These are phyloP conservation scores for Lydus trimaculatus DNA, from an alignment of 2,888 invertebrate genomes.

Conservation along the genomic window DNA sequence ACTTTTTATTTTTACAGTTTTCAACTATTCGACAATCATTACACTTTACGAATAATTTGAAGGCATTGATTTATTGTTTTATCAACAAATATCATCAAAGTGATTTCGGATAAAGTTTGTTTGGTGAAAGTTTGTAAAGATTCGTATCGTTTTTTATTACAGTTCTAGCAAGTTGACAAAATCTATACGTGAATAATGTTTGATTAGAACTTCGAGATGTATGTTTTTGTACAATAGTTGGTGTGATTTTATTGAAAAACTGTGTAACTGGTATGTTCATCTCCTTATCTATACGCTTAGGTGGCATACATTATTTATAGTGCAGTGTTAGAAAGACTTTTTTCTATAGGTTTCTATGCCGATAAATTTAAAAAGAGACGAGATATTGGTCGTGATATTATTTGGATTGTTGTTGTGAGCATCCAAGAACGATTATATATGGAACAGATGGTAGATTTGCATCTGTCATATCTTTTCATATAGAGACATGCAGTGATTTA, in stretches of 20 bases:
- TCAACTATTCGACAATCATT: too few species aligned
- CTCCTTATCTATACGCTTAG: constrained; percentile 18
- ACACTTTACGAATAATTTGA: too few species aligned
- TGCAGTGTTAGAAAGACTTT: background rate
- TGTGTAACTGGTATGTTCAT: constrained; percentile 25
- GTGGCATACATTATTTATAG: constrained; percentile 26
- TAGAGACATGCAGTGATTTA: background rate
- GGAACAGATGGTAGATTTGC: background rate
- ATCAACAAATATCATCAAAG: too few species aligned
- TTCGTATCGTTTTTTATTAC: background rate
- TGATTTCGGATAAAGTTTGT: too few species aligned
- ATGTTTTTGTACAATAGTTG: too few species aligned
- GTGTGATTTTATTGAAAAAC: constrained; percentile 32
- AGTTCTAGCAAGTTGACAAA: background rate
- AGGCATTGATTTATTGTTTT: too few species aligned
- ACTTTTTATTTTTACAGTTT: too few species aligned
- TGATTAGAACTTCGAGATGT: background rate
- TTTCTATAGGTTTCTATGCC: background rate
- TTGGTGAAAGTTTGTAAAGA: background rate
- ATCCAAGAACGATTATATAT: background rate
- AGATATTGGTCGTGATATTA: background rate
- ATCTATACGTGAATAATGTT: background rate
- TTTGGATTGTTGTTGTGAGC: background rate
- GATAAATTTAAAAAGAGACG: too few species aligned
- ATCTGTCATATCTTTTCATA: background rate